These are phyloP conservation scores for Eupeodes luniger DNA, from an alignment of 2,888 invertebrate species.

Conservation along the genomic window DNA sequence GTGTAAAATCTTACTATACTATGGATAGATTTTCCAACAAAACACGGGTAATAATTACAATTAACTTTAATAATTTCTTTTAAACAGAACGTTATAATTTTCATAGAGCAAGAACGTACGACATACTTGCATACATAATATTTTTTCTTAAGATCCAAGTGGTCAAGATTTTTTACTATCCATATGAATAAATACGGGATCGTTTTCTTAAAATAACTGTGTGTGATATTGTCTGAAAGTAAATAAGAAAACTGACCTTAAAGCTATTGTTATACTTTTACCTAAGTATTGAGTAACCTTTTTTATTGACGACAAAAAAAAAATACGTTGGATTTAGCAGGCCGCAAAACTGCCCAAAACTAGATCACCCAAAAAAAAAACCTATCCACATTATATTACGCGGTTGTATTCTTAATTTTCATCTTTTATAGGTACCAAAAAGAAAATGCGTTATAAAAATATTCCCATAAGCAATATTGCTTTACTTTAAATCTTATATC, in stretches of 20 bases:
- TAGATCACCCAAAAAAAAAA: slow-evolving; percentile 46
- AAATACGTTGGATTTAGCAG: slow-evolving; percentile 32
- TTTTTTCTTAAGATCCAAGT: slow-evolving; percentile 17
- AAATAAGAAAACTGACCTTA: slow-evolving; percentile 64
- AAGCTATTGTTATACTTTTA: slow-evolving; percentile 26
- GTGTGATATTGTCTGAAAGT: slow-evolving; percentile 62
- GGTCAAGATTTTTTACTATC: slow-evolving; percentile 68
- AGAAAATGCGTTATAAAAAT: slow-evolving; percentile 59
- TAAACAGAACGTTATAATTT: too few relatives aligned
- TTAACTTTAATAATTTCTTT: too few relatives aligned
- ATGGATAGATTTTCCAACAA: too few relatives aligned
- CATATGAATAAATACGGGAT: neutral
- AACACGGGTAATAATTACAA: too few relatives aligned
- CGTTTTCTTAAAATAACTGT: neutral
- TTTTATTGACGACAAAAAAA: slow-evolving; percentile 24
- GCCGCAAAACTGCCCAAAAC: slow-evolving; percentile 72
- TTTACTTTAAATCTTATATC: slow-evolving; percentile 1
- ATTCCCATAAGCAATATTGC: slow-evolving; percentile 59
- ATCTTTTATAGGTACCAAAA: slow-evolving; percentile 45
- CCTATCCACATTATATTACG: slow-evolving; percentile 32
- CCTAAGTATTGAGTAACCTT: slow-evolving; percentile 39
- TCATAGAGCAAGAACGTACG: too few relatives aligned
- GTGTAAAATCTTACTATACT: too few relatives aligned
- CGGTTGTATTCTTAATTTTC: slow-evolving; percentile 72
- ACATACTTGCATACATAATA: too few relatives aligned